Percentiles rank a stretch among this genome's conserved stretches.
phyloP scores from a whole-genome alignment of 2,113 vertebrate species.

The Heliornis fulica region DNA sequence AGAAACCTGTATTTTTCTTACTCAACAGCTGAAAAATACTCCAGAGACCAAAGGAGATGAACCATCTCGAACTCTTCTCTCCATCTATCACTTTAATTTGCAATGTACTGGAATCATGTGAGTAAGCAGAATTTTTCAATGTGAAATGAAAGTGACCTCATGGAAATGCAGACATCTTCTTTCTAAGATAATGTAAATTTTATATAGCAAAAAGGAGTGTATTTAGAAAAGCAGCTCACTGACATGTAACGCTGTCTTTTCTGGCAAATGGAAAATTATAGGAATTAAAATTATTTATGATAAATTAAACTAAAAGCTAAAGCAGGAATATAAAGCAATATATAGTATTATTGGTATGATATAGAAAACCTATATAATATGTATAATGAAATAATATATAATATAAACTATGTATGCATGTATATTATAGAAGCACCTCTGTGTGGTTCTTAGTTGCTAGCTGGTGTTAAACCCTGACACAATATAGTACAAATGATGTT shows the following conservation, averaged over 20 bases:
- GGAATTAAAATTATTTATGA: background rate
- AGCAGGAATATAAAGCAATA: background rate
- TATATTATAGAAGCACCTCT: background rate
- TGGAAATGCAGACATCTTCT: background rate
- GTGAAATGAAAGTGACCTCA: conserved; percentile 12
- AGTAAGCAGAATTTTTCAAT: background rate
- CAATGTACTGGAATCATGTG: background rate
- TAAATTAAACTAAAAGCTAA: background rate
- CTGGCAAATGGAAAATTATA: background rate
- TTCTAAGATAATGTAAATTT: background rate
- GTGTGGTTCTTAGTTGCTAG: background rate
- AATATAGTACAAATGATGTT: conserved; percentile 21
- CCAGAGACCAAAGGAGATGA: background rate
- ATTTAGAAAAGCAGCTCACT: background rate
- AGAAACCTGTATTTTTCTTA: background rate
- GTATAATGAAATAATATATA: background rate
- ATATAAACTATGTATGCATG: background rate
- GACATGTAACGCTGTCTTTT: background rate
- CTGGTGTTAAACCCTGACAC: background rate
- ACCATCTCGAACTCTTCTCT: background rate
- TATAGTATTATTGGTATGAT: background rate
- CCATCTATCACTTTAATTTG: background rate
- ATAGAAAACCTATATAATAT: background rate
- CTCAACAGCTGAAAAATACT: background rate
- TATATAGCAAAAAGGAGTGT: background rate